These are phyloP conservation scores for Colistium nudipinnis DNA, from an alignment of 2,113 vertebrate species.

Conservation along the genomic window DNA sequence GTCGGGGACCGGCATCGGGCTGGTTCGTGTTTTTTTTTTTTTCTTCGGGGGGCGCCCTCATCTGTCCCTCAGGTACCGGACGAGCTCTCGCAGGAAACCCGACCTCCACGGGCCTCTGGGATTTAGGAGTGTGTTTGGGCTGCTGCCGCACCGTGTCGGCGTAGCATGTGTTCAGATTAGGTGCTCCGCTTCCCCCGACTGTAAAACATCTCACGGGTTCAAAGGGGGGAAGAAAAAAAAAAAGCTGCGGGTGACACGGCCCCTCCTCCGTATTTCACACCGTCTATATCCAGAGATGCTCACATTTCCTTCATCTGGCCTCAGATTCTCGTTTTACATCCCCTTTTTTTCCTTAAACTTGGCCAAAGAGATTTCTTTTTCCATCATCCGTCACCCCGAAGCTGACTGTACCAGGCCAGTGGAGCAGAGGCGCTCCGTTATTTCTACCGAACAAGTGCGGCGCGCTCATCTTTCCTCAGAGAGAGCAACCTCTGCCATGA, in stretches of 20 bases:
- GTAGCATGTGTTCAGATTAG: slow-evolving; percentile 73
- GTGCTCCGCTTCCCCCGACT: slow-evolving; percentile 56
- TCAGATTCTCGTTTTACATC: too few relatives aligned
- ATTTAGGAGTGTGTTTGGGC: slow-evolving; percentile 72
- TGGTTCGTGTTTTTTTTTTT: slow-evolving; percentile 67
- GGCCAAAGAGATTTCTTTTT: slow-evolving; percentile 51
- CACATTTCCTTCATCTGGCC: slow-evolving; percentile 13
- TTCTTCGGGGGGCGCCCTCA: slow-evolving; percentile 73
- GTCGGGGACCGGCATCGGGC: slow-evolving; percentile 35
- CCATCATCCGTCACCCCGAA: slow-evolving; percentile 50
- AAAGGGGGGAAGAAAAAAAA: too few relatives aligned
- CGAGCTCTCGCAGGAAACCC: slow-evolving; percentile 66
- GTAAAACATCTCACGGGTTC: slow-evolving; percentile 74
- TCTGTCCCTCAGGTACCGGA: slow-evolving; percentile 57
- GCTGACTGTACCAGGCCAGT: slow-evolving; percentile 74
- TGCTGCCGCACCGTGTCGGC: slow-evolving; percentile 59
- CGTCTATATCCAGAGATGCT: neutral
- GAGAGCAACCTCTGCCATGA: slow-evolving; percentile 31
- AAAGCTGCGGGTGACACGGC: slow-evolving; percentile 56
- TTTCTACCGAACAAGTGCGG: slow-evolving; percentile 48
- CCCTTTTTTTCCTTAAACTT: too few relatives aligned
- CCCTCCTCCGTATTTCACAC: neutral
- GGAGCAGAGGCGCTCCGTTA: slow-evolving; percentile 63
- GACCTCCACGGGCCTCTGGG: slow-evolving; percentile 49
- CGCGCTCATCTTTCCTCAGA: slow-evolving; percentile 59